Evolutionary conservation across 1,140 invertebrate genomes (phyloP).

Genomic region (Harpegnathos saltator): DNA sequence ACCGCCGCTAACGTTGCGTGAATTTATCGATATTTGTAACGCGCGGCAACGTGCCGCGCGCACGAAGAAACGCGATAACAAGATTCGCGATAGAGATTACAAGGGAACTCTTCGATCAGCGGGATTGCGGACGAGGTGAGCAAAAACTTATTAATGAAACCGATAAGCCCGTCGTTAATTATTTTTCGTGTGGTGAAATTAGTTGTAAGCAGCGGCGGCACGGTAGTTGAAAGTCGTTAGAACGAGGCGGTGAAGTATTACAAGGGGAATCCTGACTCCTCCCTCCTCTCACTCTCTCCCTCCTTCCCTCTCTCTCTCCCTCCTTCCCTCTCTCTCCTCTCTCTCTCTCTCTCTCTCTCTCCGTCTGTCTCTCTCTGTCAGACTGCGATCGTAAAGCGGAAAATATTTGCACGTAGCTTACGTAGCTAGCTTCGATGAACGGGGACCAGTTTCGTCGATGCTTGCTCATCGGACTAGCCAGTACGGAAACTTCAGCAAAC

Average conservation of each 20-base stretch:
- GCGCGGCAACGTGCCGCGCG: neutral
- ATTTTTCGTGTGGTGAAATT: constrained; percentile 26
- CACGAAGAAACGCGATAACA: neutral
- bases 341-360: neutral
- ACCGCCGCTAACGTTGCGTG: neutral
- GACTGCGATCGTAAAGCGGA: constrained; percentile 69
- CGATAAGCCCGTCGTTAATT: constrained; percentile 19
- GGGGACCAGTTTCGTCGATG: constrained; percentile 75
- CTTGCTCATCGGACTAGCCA: constrained; percentile 75
- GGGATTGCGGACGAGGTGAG: constrained; percentile 1
- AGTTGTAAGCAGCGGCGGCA: constrained; percentile 19
- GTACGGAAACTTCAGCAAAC: constrained; percentile 53
- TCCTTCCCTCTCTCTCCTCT: neutral
- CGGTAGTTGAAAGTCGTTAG: constrained; percentile 34
- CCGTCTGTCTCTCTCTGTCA: neutral
- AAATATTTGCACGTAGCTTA: constrained; percentile 79
- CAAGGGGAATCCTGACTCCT: constrained; percentile 30
- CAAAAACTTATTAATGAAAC: constrained; percentile 34
- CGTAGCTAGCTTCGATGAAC: constrained; percentile 73
- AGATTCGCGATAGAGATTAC: neutral
- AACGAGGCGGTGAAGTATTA: constrained; percentile 45
- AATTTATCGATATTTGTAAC: constrained; percentile 18
- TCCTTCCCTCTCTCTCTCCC: too few relatives aligned
- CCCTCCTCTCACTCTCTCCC: too few relatives aligned
- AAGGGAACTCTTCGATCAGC: constrained; percentile 11